A percentile compares a stretch with the other conserved stretches of the same genome.
These are phyloP conservation scores for Galaxea fascicularis DNA, from an alignment of 92 coral and sea anemone species.

Conservation along the genomic window DNA sequence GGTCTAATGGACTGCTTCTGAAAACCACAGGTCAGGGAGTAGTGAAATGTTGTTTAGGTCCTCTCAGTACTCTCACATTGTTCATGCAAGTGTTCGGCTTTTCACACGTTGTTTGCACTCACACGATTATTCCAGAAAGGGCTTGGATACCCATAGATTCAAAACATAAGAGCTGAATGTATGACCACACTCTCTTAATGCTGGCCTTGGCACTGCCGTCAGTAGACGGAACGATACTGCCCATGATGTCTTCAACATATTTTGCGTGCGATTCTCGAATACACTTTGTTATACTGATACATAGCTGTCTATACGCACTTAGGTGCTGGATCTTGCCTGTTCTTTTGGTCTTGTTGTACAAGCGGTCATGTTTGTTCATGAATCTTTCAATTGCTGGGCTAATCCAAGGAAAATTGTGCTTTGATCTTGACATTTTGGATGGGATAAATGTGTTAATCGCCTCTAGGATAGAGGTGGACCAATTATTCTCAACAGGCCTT, in stretches of 20 bases:
- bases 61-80: constrained; percentile 54
- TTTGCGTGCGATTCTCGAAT: constrained; percentile 47
- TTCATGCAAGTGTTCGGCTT: constrained; percentile 51
- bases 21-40: constrained; percentile 36
- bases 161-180: constrained; percentile 55
- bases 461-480: constrained; percentile 23
- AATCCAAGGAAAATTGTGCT: not conserved
- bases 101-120: constrained; percentile 43
- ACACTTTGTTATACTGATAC: constrained; percentile 20
- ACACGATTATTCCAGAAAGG: constrained; percentile 60
- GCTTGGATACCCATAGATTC: constrained; percentile 56
- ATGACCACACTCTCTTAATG: constrained; percentile 56
- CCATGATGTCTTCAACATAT: constrained; percentile 31
- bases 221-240: constrained; percentile 31
- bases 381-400: not conserved
- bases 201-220: constrained; percentile 13
- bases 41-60: not conserved
- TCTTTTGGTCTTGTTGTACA: not conserved
- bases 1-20: constrained; percentile 50
- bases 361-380: constrained; percentile 5
- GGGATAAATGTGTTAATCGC: constrained; percentile 30
- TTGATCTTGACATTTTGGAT: not conserved
- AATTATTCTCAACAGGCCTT: constrained; percentile 49
- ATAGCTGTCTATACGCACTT: constrained; percentile 22
- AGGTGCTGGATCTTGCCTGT: not conserved